Percentiles rank a stretch among this genome's conserved stretches.
Conservation (phyloP, 2,888 invertebrate species). For the Rambutsinella grinnellia region DNA sequence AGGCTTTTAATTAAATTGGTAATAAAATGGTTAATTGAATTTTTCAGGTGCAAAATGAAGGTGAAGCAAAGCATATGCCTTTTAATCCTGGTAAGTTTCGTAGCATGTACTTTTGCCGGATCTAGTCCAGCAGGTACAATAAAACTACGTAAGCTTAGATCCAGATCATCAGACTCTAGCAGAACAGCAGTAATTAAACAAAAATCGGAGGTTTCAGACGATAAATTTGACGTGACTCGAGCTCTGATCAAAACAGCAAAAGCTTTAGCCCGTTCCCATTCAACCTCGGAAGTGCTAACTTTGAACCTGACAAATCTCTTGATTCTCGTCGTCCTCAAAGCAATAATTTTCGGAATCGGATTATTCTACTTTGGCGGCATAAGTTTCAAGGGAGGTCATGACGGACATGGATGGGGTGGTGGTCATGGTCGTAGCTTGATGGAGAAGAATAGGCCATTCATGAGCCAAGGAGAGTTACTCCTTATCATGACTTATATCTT, state of each 20-base stretch:
- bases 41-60: slow-evolving; percentile 59
- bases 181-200: slow-evolving; percentile 28
- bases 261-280: slow-evolving; percentile 64
- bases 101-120: slow-evolving; percentile 58
- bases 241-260: slow-evolving; percentile 64
- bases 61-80: slow-evolving; percentile 61
- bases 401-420: slow-evolving; percentile 67
- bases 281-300: slow-evolving; percentile 77
- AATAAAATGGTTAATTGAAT: slow-evolving; percentile 15
- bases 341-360: slow-evolving; percentile 85
- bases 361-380: slow-evolving; percentile 70
- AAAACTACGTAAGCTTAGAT: slow-evolving; percentile 54
- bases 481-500: slow-evolving; percentile 79
- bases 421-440: slow-evolving; percentile 59
- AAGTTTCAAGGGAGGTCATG: slow-evolving; percentile 63
- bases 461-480: slow-evolving; percentile 80
- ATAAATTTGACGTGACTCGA: slow-evolving; percentile 58
- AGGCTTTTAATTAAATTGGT: slow-evolving; percentile 18
- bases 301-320: slow-evolving; percentile 86
- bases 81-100: slow-evolving; percentile 51
- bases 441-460: slow-evolving; percentile 57
- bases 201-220: slow-evolving; percentile 11
- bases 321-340: slow-evolving; percentile 84
- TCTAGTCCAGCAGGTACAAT: slow-evolving; percentile 49
- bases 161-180: slow-evolving; percentile 44